phyloP scores from a whole-genome alignment of 1,140 invertebrate species.

The Tetramorium alpestre region DNA sequence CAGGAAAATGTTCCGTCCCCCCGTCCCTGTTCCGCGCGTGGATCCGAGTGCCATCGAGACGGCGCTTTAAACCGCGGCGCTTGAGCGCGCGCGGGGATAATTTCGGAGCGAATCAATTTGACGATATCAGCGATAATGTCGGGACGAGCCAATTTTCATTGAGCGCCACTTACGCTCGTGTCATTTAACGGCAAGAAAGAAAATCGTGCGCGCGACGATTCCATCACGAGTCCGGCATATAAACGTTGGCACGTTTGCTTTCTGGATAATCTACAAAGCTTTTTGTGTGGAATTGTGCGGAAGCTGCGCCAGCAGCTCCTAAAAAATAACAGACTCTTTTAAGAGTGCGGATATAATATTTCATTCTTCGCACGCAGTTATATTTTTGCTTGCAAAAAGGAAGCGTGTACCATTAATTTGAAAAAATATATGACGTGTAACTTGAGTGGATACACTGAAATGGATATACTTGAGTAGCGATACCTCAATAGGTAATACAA shows the following conservation, averaged over 20 bases:
- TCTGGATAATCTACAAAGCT: background rate
- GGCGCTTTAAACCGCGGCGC: conserved; percentile 27
- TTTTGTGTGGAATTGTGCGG: background rate
- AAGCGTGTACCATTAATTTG: background rate
- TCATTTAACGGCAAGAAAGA: conserved; percentile 27
- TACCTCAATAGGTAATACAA: background rate
- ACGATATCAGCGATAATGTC: conserved; percentile 50
- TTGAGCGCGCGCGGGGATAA: conserved; percentile 14
- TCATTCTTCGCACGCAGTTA: background rate
- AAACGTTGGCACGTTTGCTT: conserved; percentile 3
- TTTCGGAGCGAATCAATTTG: conserved; percentile 39
- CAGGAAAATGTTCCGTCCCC: conserved; percentile 30
- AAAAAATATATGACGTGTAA: background rate
- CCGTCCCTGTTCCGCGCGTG: background rate
- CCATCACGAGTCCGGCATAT: background rate
- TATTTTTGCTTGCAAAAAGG: background rate
- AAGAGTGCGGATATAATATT: background rate
- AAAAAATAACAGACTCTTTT: background rate
- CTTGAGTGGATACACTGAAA: background rate
- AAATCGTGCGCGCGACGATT: background rate
- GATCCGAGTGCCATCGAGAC: background rate
- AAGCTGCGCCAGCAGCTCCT: background rate
- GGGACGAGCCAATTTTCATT: conserved; percentile 32
- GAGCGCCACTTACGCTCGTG: conserved; percentile 38
- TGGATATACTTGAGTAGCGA: no score